Base-by-base conservation (phyloP, 2,113 vertebrate genomes). In the Morone saxatilis region DNA sequence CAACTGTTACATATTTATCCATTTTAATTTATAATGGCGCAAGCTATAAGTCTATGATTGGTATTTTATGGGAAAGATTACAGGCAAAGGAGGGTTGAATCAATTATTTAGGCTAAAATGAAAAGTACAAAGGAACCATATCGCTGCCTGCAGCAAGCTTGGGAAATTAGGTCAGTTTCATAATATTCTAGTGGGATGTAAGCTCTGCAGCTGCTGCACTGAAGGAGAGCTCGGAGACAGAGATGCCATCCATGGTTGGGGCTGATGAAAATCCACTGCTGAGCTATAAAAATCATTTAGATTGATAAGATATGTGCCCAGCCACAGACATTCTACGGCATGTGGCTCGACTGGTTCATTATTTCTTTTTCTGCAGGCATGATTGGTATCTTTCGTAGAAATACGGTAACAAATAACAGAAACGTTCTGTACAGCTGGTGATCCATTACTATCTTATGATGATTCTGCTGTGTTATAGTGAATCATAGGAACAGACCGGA, bases 21-120 rank as follows among this genome's bases (percentile, higher is more conserved):
- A 38, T 90, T 92, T 93, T 76, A 87, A 93, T 93, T 87, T 85
- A 84, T 86, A 84, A 90, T 85, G 78, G 70, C 4, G 9, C 76
- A 81, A 86, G 76, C 86, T 51, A 54, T 16, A 88, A 80, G 78
- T 86, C 89, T 78, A 63, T 91, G 84, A 80, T 75, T 79, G 57
- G 47, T 80, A 71, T 86, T 87, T 86, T 69, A 77, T 76, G 83
- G 76, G 80, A 86, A 83, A 87, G 80, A 94, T 93, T 93, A 89
- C 83, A 88, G 66, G 73, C 76, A 59, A 85, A 89, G 75, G 68
- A 85, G 70, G 81, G 62, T 83, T 80, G 88, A 93, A 94, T 95
- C 86, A 94, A 94, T 95, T 94, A 95, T 95, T 95, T 89, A 94
- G 91, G 80, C 88, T 85, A 70, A 92, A 94, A 92, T 89, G 85